Conservation (phyloP, 2,797 vertebrate species). For the Mionectes olivaceus region DNA sequence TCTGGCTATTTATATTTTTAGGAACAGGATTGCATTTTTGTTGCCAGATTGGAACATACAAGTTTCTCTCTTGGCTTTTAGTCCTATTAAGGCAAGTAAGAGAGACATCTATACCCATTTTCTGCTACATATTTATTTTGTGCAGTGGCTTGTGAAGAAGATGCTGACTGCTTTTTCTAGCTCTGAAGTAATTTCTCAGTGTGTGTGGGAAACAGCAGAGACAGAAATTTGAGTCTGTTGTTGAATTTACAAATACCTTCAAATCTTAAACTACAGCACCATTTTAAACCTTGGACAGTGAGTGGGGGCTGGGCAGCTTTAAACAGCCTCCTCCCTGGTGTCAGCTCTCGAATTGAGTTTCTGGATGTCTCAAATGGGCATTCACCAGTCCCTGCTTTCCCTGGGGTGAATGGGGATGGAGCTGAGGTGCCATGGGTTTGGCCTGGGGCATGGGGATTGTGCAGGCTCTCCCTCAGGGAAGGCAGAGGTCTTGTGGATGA, state of each 20-base stretch:
- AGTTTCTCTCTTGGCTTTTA: neutral
- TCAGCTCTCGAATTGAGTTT: neutral
- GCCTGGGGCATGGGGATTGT: accelerated
- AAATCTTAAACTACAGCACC: neutral
- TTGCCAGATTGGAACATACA: neutral
- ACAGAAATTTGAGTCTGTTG: neutral
- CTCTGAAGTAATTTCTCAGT: neutral
- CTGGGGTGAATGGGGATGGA: accelerated
- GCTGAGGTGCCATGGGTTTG: accelerated
- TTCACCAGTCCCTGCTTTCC: neutral
- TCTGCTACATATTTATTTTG: slow-evolving; percentile 50
- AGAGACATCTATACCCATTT: slow-evolving; percentile 29
- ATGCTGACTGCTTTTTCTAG: neutral
- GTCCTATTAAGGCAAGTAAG: slow-evolving; percentile 9
- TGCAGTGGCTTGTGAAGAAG: slow-evolving; percentile 28
- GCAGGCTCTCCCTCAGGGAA: accelerated
- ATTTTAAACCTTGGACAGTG: neutral
- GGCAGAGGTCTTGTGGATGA: accelerated
- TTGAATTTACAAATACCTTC: neutral
- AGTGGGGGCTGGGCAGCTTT: neutral
- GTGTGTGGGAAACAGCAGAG: neutral
- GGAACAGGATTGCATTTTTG: slow-evolving; percentile 26
- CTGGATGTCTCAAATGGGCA: neutral
- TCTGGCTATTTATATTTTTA: slow-evolving; percentile 41
- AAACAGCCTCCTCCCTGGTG: neutral